These are phyloP conservation scores for Anastrepha ludens DNA, from an alignment of 1,140 invertebrate genomes.

Conservation along the genomic window DNA sequence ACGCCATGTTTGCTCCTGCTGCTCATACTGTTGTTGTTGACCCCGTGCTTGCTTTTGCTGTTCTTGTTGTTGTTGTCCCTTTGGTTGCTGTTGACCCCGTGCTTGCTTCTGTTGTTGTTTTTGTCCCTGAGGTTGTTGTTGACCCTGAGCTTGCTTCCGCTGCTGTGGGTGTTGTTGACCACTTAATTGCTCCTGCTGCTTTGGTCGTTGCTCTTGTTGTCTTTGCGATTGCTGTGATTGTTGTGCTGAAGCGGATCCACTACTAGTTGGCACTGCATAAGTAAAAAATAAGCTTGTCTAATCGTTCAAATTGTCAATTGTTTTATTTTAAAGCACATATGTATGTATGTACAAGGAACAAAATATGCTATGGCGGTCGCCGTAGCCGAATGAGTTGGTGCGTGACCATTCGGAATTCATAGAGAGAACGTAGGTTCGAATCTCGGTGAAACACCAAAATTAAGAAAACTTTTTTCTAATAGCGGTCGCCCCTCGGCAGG, in stretches of 20 bases:
- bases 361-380: too few species aligned
- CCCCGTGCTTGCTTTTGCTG: constrained; percentile 18
- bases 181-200: not conserved
- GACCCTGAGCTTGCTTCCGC: not conserved
- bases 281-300: too few species aligned
- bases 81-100: not conserved
- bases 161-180: constrained; percentile 11
- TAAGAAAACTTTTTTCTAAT: too few species aligned
- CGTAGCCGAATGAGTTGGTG: too few species aligned
- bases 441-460: too few species aligned
- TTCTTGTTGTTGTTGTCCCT: constrained; percentile 32
- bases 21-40: constrained; percentile 1
- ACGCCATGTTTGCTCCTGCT: not conserved
- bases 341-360: too few species aligned
- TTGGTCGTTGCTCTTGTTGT: constrained; percentile 22
- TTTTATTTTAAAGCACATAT: too few species aligned
- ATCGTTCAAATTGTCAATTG: too few species aligned
- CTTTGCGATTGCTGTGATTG: not conserved
- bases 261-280: too few species aligned
- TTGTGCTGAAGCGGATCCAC: not conserved
- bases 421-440: too few species aligned
- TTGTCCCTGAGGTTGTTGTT: not conserved
- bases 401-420: too few species aligned
- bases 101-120: constrained; percentile 27
- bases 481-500: too few species aligned